Percentiles rank a stretch among this genome's conserved stretches.
Conservation (phyloP, 2,113 vertebrate genomes). For the Sylvia atricapilla region DNA sequence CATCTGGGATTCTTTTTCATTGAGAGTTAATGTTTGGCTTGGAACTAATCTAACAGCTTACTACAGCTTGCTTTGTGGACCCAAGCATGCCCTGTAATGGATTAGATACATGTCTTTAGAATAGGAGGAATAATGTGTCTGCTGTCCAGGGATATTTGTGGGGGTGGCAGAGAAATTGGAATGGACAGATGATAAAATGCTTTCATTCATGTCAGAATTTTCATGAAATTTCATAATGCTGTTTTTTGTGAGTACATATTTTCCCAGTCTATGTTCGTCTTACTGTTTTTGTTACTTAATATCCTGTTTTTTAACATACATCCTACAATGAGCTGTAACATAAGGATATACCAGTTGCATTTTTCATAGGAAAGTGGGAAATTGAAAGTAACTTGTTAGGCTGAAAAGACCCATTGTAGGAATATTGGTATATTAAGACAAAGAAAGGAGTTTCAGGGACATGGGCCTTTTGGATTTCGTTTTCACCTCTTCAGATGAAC, state of each 20-base stretch:
- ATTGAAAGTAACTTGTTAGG: background rate
- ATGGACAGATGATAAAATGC: background rate
- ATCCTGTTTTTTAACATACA: background rate
- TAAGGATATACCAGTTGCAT: background rate
- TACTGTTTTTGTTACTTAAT: background rate
- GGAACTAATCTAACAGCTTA: slow-evolving; percentile 19
- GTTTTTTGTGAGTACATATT: background rate
- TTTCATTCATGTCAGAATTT: background rate
- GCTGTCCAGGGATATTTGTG: slow-evolving; percentile 10
- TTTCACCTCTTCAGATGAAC: background rate
- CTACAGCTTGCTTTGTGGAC: background rate
- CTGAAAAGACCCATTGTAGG: background rate
- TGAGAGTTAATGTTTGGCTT: slow-evolving; percentile 6
- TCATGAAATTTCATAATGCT: background rate
- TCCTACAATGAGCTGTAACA: background rate
- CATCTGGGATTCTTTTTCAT: background rate
- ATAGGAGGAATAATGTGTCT: background rate
- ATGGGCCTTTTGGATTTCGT: background rate
- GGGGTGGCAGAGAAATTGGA: slow-evolving; percentile 7
- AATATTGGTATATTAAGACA: background rate
- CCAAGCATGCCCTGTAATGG: background rate
- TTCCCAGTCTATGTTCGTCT: background rate
- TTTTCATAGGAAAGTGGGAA: background rate
- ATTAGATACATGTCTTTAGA: background rate
- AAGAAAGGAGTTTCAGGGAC: background rate